Evolutionary conservation across 2,888 invertebrate genomes (phyloP).

Genomic region (Nymphalis c-album): DNA sequence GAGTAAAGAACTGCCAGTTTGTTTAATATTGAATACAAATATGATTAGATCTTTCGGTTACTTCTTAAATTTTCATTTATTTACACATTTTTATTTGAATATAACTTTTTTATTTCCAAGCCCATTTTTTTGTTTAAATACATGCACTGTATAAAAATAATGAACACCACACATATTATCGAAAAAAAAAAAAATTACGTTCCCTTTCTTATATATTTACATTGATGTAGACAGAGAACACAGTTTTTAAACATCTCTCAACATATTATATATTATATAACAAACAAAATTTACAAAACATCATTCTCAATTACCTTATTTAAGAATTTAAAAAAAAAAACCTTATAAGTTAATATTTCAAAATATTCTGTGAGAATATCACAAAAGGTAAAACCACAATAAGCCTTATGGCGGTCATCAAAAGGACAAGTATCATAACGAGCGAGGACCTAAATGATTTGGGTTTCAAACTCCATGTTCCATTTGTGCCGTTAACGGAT

Average conservation of each 20-base stretch:
- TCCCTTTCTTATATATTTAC: conserved; percentile 6
- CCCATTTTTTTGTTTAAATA: conserved; percentile 7
- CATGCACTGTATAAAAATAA: conserved; percentile 23
- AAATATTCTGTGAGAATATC: conserved; percentile 16
- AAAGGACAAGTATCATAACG: conserved; percentile 57
- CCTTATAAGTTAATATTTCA: conserved; percentile 2
- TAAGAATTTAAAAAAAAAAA: conserved; percentile 4
- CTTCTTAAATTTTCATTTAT: conserved; percentile 47
- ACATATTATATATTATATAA: not conserved
- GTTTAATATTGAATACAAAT: conserved; percentile 53
- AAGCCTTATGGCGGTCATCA: conserved; percentile 62
- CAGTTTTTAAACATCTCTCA: not conserved
- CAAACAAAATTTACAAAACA: not conserved
- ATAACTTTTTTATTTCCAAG: conserved; percentile 17
- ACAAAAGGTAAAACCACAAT: conserved; percentile 52
- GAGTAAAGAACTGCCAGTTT: conserved; percentile 69
- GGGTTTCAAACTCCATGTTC: conserved; percentile 57
- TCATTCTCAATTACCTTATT: not conserved
- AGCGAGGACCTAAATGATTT: conserved; percentile 54
- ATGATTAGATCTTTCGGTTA: conserved; percentile 64
- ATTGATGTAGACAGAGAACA: not conserved
- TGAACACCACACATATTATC: conserved; percentile 1
- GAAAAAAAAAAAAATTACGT: not conserved
- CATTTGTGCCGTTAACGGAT: conserved; percentile 59
- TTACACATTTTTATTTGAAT: conserved; percentile 16